Base-by-base conservation (phyloP, 2,797 vertebrate genomes). In the Enteromius fasciolatus region DNA sequence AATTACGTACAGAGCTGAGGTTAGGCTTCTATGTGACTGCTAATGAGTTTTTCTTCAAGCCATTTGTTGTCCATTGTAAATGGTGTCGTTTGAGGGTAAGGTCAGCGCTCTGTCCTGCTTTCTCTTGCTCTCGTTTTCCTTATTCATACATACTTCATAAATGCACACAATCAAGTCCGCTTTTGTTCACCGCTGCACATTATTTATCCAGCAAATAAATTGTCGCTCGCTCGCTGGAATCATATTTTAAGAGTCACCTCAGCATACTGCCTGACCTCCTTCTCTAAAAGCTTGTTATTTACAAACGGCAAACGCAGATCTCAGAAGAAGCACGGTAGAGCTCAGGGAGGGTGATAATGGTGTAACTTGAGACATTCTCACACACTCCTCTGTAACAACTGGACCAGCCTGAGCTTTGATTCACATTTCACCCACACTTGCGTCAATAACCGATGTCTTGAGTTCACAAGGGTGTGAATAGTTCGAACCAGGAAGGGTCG, bases 241-340 rank as follows among this genome's bases (percentile, higher is more conserved):
- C 50, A 23, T 20, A 23, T 76, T 82, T 73, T 76, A 76, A 76
- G 46, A 8, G 25, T 78, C 39, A 33, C 41, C 76, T 64, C 11
- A 23, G 10, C 10, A 33, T n/a, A 57, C 61, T 67, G 48, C 36
- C 33, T 68, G 48, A 76, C 73, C 81, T 76, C 73, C 69, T 83
- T 82, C 23, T 76, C 11, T 57, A 31, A 76, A 76, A 76, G 48
- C 59, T 64, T 76, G 39, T 63, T 72, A 80, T 80, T 67, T 67
- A 77, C 73, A 77, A 77, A 68, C 59, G 39, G 25, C 17, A 76
- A 83, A 48, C 9, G 1, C 36, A 23, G 50, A 14, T 83, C 25
- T 61, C 50, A 11, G 36, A 31, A 48, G 52, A 54, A 1, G 1
- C 8, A 76, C 31, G 1, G 3, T 33, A 0, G n/a, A 31, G 52